Evolutionary conservation across 2,888 invertebrate genomes (phyloP).

Genomic region (Imbricaverruca yamaguchii): DNA sequence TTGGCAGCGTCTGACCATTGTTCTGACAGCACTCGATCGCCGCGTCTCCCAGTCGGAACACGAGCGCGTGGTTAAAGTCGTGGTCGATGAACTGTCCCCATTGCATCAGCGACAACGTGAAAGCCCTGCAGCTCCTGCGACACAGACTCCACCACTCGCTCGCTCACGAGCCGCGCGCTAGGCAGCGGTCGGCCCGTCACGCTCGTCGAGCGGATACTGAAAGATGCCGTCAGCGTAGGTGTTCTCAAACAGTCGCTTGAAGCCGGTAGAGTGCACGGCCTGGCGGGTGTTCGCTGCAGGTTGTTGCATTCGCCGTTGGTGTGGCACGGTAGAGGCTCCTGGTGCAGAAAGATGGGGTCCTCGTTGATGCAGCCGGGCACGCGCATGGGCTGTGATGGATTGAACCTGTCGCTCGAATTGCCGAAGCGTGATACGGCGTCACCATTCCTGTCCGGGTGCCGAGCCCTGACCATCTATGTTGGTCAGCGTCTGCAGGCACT

Average conservation of each 20-base stretch:
- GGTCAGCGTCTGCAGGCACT: background rate
- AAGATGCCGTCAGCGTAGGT: background rate
- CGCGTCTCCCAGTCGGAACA: conserved; percentile 30
- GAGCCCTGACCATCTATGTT: background rate
- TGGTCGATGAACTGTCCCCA: conserved; percentile 33
- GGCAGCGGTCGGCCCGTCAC: conserved; percentile 34
- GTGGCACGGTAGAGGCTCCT: background rate
- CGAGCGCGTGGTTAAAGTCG: conserved; percentile 31
- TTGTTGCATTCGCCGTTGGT: conserved; percentile 11
- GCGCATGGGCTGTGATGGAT: background rate
- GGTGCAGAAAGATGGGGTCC: background rate
- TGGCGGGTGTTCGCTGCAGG: background rate
- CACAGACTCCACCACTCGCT: conserved; percentile 27
- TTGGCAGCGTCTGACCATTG: background rate
- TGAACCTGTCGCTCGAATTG: background rate
- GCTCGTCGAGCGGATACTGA: conserved; percentile 21
- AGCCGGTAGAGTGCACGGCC: conserved; percentile 2
- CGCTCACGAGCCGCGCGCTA: conserved; percentile 35
- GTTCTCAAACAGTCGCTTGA: background rate
- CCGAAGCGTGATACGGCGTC: background rate
- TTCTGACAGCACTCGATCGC: conserved; percentile 30
- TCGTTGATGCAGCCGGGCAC: background rate
- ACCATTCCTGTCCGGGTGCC: background rate
- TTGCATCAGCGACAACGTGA: conserved; percentile 32
- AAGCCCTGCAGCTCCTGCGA: conserved; percentile 26